These are phyloP conservation scores for Phaethornis superciliosus DNA, from an alignment of 2,113 vertebrate species.

Conservation along the genomic window DNA sequence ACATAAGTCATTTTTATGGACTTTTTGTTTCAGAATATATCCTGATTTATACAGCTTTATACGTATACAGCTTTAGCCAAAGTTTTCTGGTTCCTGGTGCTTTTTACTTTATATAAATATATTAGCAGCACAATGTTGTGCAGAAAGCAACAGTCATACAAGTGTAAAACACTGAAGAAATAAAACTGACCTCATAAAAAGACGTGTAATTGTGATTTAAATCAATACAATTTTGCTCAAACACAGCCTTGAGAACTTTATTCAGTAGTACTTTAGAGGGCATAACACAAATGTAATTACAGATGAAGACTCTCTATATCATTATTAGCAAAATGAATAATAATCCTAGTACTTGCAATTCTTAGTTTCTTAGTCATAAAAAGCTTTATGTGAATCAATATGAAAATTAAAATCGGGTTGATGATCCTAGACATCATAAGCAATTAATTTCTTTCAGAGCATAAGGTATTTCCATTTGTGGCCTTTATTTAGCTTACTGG, in stretches of 20 bases:
- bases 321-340: neutral
- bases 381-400: neutral
- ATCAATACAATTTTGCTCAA: neutral
- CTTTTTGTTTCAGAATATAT: neutral
- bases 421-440: neutral
- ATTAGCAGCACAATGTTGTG: neutral
- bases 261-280: neutral
- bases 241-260: neutral
- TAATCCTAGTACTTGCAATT: neutral
- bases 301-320: neutral
- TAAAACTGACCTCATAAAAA: neutral
- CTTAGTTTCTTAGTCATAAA: slow-evolving; percentile 18
- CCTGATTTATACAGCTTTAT: neutral
- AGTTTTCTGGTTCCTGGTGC: neutral
- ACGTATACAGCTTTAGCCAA: neutral
- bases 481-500: neutral
- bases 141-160: neutral
- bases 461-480: neutral
- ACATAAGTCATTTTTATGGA: neutral
- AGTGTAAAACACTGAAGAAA: neutral
- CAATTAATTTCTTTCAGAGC: neutral
- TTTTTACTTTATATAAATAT: neutral
- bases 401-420: neutral
- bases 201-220: neutral
- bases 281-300: neutral